Evolutionary conservation across 2,113 vertebrate genomes (phyloP), one percentile per base, ranked within the genome.

Genomic region (Mohoua ochrocephala): DNA sequence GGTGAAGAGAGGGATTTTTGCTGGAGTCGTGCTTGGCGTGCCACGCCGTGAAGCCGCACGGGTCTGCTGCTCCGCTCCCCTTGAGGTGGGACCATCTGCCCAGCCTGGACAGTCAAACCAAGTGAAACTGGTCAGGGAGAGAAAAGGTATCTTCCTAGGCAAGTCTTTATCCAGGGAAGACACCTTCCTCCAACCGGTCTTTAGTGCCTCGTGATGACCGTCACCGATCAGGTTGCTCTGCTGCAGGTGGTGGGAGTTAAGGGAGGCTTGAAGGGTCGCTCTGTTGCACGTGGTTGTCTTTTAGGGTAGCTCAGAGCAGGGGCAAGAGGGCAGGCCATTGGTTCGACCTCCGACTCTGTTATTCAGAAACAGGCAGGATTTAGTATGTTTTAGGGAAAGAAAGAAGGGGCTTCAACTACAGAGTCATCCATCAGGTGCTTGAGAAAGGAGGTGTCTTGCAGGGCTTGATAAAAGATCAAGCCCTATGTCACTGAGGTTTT

Each of bases 161-260:
- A n/a, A 49, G 1, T 28, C 57, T 42, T 75, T 27, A 27, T 27
- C 6, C 10, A 41, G 13, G 41, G 60, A n/a, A 56, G 28, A 15
- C 3, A 8, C 6, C 27, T 60, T 76, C 0, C 0, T 33, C 33
- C 13, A 8, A 0, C 6, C 50, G 37, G 7, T 13, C 16, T 74
- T 89, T 4, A 45, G n/a, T 56, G 28, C 54, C 20, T 59, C 12
- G 10, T 60, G 39, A 1, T 68, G 41, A 1, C 50, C 8, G 0
- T 64, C 35, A 2, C 44, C 56, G 7, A 0, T 63, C 52, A 27
- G 37, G n/a, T 54, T 42, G 65, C n/a, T 77, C 22, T 74, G 16
- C 47, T 64, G 53, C 54, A 61, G 81, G 57, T 82, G 74, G 13
- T 47, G 63, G 59, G 53, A 54, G 31, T 74, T 53, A 9, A 28